Evolutionary conservation across 1,140 invertebrate species (phyloP).

Genomic region (Gonioctena quinquepunctata): DNA sequence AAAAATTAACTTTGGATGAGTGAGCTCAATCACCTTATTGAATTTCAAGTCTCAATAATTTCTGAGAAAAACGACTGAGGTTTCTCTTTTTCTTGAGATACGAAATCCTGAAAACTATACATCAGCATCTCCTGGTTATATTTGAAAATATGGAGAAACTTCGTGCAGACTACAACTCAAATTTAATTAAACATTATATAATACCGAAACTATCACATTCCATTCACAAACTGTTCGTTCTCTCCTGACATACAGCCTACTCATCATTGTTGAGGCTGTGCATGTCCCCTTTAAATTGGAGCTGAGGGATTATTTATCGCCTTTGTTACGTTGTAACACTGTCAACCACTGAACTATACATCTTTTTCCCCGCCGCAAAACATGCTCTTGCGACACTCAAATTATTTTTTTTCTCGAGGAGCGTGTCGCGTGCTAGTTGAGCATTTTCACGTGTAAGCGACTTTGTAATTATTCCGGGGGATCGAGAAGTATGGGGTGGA

Average conservation of each 20-base stretch:
- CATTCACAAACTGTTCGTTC: not conserved
- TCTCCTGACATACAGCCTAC: constrained; percentile 3
- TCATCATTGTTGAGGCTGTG: constrained; percentile 1
- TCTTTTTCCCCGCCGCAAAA: constrained; percentile 10
- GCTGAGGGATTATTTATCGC: constrained; percentile 14
- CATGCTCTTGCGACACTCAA: constrained; percentile 4
- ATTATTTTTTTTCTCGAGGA: constrained; percentile 9
- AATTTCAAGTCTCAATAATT: too few relatives aligned
- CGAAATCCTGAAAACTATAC: too few relatives aligned
- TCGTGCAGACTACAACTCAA: too few relatives aligned
- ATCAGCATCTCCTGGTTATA: too few relatives aligned
- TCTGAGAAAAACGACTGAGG: too few relatives aligned
- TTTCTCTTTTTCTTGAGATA: too few relatives aligned
- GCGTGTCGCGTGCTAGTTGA: constrained; percentile 7
- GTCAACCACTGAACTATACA: constrained; percentile 17
- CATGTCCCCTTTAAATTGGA: not conserved
- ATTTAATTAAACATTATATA: too few relatives aligned
- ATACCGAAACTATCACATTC: not conserved
- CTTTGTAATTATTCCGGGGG: not conserved
- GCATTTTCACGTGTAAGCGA: not conserved
- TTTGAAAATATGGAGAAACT: too few relatives aligned
- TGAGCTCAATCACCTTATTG: too few relatives aligned
- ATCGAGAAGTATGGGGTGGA: not conserved
- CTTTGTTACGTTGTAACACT: constrained; percentile 13
- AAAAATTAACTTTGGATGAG: too few relatives aligned